Evolutionary conservation across 2,113 vertebrate species (phyloP).

Genomic region (Corapipo altera): DNA sequence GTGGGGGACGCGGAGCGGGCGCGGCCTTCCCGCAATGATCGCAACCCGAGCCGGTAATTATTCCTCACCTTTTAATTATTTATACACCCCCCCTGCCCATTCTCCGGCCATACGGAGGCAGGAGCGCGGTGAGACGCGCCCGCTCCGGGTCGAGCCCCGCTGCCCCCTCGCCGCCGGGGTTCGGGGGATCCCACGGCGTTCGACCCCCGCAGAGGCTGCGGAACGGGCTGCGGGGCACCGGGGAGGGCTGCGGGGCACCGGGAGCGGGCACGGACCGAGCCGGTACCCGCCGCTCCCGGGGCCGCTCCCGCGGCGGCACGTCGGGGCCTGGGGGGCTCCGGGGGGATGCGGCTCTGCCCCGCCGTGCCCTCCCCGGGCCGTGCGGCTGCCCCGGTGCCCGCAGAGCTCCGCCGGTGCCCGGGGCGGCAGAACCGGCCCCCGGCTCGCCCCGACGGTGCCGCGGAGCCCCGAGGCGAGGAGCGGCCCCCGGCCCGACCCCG

Average conservation of each 20-base stretch:
- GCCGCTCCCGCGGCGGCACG: not conserved
- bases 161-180: not conserved
- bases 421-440: not conserved
- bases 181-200: not conserved
- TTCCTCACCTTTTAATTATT: conserved; percentile 90
- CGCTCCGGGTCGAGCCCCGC: not conserved
- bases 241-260: not conserved
- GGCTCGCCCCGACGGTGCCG: not conserved
- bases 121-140: not conserved
- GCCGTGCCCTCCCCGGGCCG: not conserved
- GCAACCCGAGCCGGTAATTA: conserved; percentile 93
- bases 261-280: not conserved
- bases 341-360: not conserved
- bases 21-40: conserved; percentile 75
- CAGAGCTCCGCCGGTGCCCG: not conserved
- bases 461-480: not conserved
- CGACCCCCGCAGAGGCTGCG: not conserved
- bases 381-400: not conserved
- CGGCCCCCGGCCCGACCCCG: not conserved
- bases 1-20: conserved; percentile 21
- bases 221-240: not conserved
- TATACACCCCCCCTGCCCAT: conserved; percentile 28
- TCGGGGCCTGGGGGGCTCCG: not conserved
- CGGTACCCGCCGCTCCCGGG: not conserved
- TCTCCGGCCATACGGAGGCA: not conserved